Evolutionary conservation across 2,797 vertebrate genomes (phyloP).

Genomic region (Callimico goeldii): DNA sequence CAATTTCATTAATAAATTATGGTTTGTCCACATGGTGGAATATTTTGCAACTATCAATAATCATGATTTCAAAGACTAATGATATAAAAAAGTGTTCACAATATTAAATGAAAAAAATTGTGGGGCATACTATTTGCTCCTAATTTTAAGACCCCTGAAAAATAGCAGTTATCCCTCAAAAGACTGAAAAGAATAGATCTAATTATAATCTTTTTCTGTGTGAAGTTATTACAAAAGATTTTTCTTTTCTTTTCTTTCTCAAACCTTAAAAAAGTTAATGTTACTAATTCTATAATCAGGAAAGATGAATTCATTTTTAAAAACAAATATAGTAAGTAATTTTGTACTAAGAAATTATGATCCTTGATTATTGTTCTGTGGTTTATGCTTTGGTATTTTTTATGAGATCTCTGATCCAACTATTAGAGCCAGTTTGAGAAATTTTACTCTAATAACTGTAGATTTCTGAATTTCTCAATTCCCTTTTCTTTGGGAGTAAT

Average conservation of each 20-base stretch:
- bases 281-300: not conserved
- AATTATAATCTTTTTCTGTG: not conserved
- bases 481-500: not conserved
- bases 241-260: not conserved
- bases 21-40: not conserved
- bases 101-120: not conserved
- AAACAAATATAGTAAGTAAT: slow-evolving; percentile 3
- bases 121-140: not conserved
- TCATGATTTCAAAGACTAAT: not conserved
- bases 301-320: not conserved
- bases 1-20: not conserved
- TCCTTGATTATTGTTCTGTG: not conserved
- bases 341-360: not conserved
- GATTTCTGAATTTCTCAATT: not conserved
- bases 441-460: not conserved
- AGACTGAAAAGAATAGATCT: not conserved
- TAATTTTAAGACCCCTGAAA: not conserved
- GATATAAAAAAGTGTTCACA: not conserved
- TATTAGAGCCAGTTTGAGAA: not conserved
- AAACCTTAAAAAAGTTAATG: not conserved
- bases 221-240: not conserved
- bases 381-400: slow-evolving; percentile 1
- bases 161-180: not conserved
- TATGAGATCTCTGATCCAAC: not conserved
- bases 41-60: slow-evolving; percentile 8